Percentiles rank a stretch among this genome's conserved stretches.
Evolutionary conservation across 1,140 invertebrate genomes (phyloP).

Genomic region (Rhyacophila brunnea): DNA sequence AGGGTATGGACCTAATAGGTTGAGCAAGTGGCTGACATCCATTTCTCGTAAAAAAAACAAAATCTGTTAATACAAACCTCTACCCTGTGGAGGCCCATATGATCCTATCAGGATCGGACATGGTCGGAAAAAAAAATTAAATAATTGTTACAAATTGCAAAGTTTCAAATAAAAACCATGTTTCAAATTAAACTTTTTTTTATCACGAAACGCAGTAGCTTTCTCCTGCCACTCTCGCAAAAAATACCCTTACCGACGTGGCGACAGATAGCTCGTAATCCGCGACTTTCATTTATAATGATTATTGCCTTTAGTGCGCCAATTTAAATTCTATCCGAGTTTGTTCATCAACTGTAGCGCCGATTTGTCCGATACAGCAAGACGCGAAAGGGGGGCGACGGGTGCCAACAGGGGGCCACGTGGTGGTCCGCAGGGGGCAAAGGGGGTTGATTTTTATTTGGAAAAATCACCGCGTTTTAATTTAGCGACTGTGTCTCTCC

Average conservation of each 20-base stretch:
- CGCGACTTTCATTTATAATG: conserved; percentile 35
- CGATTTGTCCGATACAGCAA: conserved; percentile 1
- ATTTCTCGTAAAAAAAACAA: too few species aligned
- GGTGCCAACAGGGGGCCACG: background rate
- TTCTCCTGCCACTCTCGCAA: background rate
- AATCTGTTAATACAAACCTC: too few species aligned
- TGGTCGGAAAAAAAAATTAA: too few species aligned
- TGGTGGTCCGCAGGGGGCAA: background rate
- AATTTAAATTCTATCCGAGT: conserved; percentile 28
- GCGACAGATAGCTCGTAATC: conserved; percentile 25
- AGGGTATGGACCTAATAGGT: too few species aligned
- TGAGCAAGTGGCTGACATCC: too few species aligned
- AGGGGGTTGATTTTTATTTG: conserved; percentile 25
- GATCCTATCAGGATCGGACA: too few species aligned
- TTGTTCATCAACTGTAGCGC: conserved; percentile 19
- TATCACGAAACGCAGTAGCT: too few species aligned
- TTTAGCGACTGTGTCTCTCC: conserved; percentile 5
- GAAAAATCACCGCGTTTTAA: conserved; percentile 28
- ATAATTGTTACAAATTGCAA: too few species aligned
- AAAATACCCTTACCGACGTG: conserved; percentile 8
- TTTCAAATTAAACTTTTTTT: too few species aligned
- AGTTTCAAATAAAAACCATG: too few species aligned
- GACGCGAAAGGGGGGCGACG: background rate
- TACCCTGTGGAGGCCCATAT: too few species aligned
- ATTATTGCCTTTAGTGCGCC: conserved; percentile 31